Base-by-base conservation (phyloP, 1,140 invertebrate species). In the Orchesella cincta region DNA sequence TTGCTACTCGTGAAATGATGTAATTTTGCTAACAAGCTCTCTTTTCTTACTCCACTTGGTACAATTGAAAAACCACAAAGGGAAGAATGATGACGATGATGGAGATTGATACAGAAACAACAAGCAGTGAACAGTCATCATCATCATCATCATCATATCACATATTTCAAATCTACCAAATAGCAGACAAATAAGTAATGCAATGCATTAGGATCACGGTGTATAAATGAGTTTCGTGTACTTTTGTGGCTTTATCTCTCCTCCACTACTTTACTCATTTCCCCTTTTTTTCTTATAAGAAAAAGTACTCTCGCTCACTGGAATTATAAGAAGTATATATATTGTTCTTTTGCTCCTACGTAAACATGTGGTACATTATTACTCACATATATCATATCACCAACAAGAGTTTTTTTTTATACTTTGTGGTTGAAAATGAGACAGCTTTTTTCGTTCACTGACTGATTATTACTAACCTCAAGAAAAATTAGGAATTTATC, bases 381-480 rank as follows among this genome's bases (percentile, higher is more conserved):
- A n/a, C n/a, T n/a, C n/a, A n/a, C n/a, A n/a, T n/a, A n/a, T n/a
- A n/a, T n/a, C n/a, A n/a, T n/a, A n/a, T n/a, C n/a, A n/a, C n/a
- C n/a, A 46, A 46, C 39, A n/a, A n/a, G 39, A 46, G 39, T 46
- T 8, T 46, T 46, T 46, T n/a, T 57, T 57, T n/a, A 18, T n/a
- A 26, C 54, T 67, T 67, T 67, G 62, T 23, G 62, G 62, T 67
- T 67, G 62, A 67, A 67, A 67, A 33, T 14, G 26, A 31, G 62
- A 29, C 14, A 31, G 62, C 23, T 29, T 67, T 67, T 67, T 57
- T 57, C 26, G 54, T 57, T 67, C 62, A 5, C 31, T 67, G 26
- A 26, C 62, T 67, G 62, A 67, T 67, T 67, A 67, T 67, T 67
- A 33, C 62, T 33, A 67, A 67, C 62, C 62, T 67, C 62, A 67